Evolutionary conservation across 2,888 invertebrate species (phyloP).

Genomic region (Andricus curvator): DNA sequence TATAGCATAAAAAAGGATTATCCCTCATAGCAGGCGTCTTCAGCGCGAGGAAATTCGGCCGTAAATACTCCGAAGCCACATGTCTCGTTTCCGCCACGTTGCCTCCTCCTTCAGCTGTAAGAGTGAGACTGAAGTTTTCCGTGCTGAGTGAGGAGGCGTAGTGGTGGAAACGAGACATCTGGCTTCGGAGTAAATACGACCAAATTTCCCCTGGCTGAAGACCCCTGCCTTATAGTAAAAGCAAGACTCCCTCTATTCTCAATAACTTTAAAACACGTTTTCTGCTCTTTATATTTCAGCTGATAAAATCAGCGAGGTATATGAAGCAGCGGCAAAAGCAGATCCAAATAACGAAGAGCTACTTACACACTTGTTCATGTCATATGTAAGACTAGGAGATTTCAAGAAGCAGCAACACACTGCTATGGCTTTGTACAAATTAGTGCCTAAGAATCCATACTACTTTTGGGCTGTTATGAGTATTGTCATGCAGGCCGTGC

Average conservation of each 20-base stretch:
- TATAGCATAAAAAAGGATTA: not conserved
- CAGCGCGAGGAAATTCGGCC: too few species aligned
- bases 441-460: conserved; percentile 96
- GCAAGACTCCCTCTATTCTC: not conserved
- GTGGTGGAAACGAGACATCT: too few species aligned
- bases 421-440: conserved; percentile 94
- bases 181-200: too few species aligned
- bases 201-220: too few species aligned
- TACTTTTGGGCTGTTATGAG: conserved; percentile 99
- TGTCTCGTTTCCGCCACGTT: too few species aligned
- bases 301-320: conserved; percentile 92
- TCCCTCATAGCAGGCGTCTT: not conserved
- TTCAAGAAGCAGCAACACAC: conserved; percentile 94
- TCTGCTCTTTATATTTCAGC: conserved; percentile 81
- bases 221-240: not conserved
- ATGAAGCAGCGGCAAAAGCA: conserved; percentile 92
- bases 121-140: too few species aligned
- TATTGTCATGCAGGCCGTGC: conserved; percentile 91
- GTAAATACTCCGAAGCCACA: too few species aligned
- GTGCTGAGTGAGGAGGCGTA: too few species aligned
- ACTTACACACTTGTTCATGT: conserved; percentile 96
- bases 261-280: not conserved
- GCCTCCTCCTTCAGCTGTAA: too few species aligned
- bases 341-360: conserved; percentile 95
- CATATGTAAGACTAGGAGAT: conserved; percentile 94